These are phyloP conservation scores for Ophion ventricosus DNA, from an alignment of 2,888 invertebrate species.

Conservation along the genomic window DNA sequence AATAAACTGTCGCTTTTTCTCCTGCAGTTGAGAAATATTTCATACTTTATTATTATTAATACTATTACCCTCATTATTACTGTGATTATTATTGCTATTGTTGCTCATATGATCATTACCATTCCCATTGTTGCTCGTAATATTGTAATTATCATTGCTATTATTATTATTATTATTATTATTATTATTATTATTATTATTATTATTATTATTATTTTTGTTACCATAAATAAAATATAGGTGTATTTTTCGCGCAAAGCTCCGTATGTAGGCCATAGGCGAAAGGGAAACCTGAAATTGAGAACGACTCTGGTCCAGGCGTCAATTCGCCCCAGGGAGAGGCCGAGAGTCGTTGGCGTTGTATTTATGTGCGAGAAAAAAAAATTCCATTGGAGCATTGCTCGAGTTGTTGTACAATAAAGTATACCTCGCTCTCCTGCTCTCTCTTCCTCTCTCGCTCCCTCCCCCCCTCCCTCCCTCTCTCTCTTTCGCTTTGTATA, in stretches of 20 bases:
- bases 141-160: background rate
- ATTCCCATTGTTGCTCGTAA: too few species aligned
- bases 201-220: constrained; percentile 1
- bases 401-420: constrained; percentile 32
- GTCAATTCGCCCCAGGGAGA: constrained; percentile 43
- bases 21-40: constrained; percentile 2
- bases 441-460: background rate
- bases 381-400: background rate
- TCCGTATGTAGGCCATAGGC: constrained; percentile 65
- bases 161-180: background rate
- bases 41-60: constrained; percentile 25
- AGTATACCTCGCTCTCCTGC: background rate
- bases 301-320: constrained; percentile 60
- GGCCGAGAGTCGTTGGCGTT: constrained; percentile 17
- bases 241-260: constrained; percentile 59
- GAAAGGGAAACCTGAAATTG: constrained; percentile 67
- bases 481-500: too few species aligned
- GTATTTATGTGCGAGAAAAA: background rate
- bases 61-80: constrained; percentile 4
- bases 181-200: background rate
- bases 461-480: background rate
- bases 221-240: constrained; percentile 4
- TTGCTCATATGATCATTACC: background rate
- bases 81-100: background rate
- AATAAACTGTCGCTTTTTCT: constrained; percentile 47